These are phyloP conservation scores for Adelognathus sp. DNA, from an alignment of 2,888 invertebrate genomes.

Conservation along the genomic window DNA sequence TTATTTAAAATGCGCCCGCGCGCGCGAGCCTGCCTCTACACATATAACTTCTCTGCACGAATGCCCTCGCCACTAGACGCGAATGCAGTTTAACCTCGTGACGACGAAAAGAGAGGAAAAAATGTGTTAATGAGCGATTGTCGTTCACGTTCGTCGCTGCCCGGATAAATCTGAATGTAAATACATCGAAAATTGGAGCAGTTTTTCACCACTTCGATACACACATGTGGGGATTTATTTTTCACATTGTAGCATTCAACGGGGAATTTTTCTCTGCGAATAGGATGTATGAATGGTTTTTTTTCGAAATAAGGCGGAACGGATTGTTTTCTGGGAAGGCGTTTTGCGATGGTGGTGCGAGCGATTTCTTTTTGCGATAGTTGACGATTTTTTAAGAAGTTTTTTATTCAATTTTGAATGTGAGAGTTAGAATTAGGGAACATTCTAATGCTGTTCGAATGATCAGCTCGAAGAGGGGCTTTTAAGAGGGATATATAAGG, in stretches of 20 bases:
- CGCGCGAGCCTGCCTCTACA: slow-evolving; percentile 58
- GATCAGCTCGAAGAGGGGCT: too few relatives aligned
- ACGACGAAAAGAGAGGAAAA: slow-evolving; percentile 61
- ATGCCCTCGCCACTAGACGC: slow-evolving; percentile 64
- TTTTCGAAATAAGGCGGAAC: too few relatives aligned
- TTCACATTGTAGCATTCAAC: background rate
- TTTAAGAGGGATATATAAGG: too few relatives aligned
- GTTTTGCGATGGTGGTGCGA: too few relatives aligned
- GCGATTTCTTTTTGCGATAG: too few relatives aligned
- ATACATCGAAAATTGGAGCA: slow-evolving; percentile 72
- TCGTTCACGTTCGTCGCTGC: slow-evolving; percentile 67
- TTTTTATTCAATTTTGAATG: too few relatives aligned
- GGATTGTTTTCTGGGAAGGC: too few relatives aligned
- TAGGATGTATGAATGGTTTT: background rate
- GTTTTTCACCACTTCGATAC: slow-evolving; percentile 2
- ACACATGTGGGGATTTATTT: slow-evolving; percentile 8
- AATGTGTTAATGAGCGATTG: slow-evolving; percentile 81
- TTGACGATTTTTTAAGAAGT: too few relatives aligned
- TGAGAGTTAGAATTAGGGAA: too few relatives aligned
- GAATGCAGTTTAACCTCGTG: slow-evolving; percentile 73
- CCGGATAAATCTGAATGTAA: slow-evolving; percentile 70
- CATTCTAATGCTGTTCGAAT: too few relatives aligned
- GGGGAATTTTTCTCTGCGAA: background rate
- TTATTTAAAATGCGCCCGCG: slow-evolving; percentile 77
- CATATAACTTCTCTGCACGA: slow-evolving; percentile 51